Evolutionary conservation across 2,888 invertebrate species (phyloP).

Genomic region (Cheilosia impressa): DNA sequence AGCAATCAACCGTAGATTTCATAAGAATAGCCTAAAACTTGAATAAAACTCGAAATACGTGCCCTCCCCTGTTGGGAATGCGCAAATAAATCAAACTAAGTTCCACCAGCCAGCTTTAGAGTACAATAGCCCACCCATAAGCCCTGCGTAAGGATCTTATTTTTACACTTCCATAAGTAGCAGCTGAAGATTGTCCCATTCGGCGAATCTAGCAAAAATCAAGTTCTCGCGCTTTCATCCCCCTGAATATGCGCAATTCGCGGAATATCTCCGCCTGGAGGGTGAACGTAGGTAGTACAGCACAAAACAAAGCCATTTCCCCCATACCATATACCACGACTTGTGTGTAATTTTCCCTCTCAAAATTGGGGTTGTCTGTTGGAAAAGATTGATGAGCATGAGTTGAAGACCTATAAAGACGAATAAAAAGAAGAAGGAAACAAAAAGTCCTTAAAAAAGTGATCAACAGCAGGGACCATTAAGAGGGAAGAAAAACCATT

Average conservation of each 20-base stretch:
- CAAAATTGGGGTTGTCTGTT: constrained; percentile 59
- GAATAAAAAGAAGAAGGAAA: constrained; percentile 20
- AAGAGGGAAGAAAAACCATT: constrained; percentile 5
- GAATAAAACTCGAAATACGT: constrained; percentile 10
- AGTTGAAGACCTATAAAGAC: not conserved
- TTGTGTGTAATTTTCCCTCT: constrained; percentile 29
- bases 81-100: constrained; percentile 49
- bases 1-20: constrained; percentile 32
- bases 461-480: constrained; percentile 55
- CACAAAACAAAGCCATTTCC: not conserved
- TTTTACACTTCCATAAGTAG: not conserved
- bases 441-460: constrained; percentile 65
- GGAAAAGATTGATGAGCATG: constrained; percentile 60
- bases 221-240: constrained; percentile 51
- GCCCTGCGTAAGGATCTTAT: constrained; percentile 15
- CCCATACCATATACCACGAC: not conserved
- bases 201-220: constrained; percentile 61
- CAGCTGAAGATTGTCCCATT: constrained; percentile 61
- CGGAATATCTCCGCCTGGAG: constrained; percentile 38
- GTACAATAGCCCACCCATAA: constrained; percentile 25
- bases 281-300: constrained; percentile 25
- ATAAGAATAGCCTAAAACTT: constrained; percentile 1
- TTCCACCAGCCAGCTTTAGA: constrained; percentile 39
- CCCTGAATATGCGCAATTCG: constrained; percentile 58
- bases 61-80: not conserved